Conservation (phyloP, 1,140 invertebrate species). For the Drosophila malerkotliana region DNA sequence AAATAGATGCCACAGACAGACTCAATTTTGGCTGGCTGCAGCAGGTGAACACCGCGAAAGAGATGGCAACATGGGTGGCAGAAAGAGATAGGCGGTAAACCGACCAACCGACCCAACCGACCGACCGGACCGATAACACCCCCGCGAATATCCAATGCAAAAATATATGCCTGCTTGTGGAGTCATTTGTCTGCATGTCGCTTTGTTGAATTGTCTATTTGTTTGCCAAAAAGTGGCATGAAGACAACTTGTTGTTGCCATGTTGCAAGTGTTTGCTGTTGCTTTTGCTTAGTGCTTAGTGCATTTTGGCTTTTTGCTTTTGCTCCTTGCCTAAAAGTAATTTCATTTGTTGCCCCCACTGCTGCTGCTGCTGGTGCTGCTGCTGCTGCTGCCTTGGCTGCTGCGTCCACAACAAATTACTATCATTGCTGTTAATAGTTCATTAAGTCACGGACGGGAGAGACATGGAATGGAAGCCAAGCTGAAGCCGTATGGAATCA, state of each 20-base stretch:
- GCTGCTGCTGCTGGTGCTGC: constrained; percentile 32
- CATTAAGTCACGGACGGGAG: constrained; percentile 77
- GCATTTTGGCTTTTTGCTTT: too few species aligned
- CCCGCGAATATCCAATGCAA: constrained; percentile 59
- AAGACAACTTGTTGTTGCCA: constrained; percentile 74
- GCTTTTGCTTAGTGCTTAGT: background rate
- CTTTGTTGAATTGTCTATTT: constrained; percentile 81
- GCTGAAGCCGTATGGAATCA: constrained; percentile 51
- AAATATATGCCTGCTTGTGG: constrained; percentile 36
- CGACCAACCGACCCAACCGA: background rate
- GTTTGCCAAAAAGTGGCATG: constrained; percentile 81
- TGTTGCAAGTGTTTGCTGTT: constrained; percentile 16
- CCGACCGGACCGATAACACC: constrained; percentile 49
- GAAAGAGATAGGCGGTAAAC: background rate
- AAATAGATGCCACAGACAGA: constrained; percentile 64
- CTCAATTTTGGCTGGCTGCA: constrained; percentile 50
- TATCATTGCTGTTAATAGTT: constrained; percentile 83
- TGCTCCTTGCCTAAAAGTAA: constrained; percentile 62
- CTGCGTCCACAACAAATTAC: constrained; percentile 72
- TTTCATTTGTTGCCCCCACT: constrained; percentile 58
- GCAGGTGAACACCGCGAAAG: constrained; percentile 49
- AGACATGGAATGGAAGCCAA: constrained; percentile 35
- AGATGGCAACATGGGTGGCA: background rate
- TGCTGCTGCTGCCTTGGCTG: constrained; percentile 24
- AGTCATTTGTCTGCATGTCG: constrained; percentile 80